Conservation (phyloP, 2,113 vertebrate species). For the Mungos mungo region DNA sequence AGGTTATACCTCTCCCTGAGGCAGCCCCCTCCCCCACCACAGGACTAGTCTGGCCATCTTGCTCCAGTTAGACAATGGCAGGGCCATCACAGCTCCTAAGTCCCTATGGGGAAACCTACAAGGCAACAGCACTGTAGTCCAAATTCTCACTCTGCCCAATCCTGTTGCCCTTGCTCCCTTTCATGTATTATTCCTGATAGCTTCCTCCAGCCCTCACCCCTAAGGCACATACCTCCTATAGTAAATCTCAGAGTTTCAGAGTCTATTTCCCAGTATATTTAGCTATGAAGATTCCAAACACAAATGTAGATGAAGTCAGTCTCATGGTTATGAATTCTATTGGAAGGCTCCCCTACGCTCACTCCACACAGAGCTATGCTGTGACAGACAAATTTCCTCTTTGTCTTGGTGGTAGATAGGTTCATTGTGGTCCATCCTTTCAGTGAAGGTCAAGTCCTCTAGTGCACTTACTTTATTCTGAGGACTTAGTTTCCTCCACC, state of each 20-base stretch:
- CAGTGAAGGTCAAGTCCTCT: background rate
- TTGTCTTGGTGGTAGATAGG: background rate
- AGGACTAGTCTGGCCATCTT: background rate
- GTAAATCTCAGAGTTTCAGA: background rate
- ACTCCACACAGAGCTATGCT: background rate
- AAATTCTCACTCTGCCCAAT: background rate
- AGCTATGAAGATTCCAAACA: slow-evolving; percentile 14
- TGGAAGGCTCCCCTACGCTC: background rate
- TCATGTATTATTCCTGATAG: background rate
- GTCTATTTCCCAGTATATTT: background rate
- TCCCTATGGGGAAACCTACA: background rate
- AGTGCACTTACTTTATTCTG: background rate
- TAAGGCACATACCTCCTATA: background rate
- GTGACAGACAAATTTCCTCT: background rate
- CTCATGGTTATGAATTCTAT: background rate
- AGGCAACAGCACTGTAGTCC: background rate
- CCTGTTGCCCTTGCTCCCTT: background rate
- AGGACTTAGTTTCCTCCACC: background rate
- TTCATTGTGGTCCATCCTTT: background rate
- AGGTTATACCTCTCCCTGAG: background rate
- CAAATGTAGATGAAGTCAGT: background rate
- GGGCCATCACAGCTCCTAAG: background rate
- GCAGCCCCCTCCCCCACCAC: background rate
- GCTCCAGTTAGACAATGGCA: background rate
- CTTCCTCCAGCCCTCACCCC: background rate